Conservation (phyloP, 2,888 invertebrate genomes). For the Pristionchus japonicus region DNA sequence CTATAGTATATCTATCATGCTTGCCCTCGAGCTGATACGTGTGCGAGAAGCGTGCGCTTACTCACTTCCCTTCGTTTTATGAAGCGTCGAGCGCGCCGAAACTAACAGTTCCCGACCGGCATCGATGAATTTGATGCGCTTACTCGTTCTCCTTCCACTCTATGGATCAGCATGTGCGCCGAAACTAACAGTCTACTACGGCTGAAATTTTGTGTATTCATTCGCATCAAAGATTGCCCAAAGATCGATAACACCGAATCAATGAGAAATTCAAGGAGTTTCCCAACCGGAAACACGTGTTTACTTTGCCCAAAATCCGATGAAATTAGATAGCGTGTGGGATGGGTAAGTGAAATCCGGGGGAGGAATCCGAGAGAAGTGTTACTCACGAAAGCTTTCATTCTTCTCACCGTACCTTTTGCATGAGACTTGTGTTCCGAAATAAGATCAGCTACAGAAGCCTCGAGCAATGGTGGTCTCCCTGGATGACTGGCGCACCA, state of each 20-base stretch:
- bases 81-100: too few species aligned
- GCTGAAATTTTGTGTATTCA: background rate
- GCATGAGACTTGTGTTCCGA: too few species aligned
- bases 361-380: background rate
- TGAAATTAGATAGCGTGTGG: background rate
- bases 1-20: background rate
- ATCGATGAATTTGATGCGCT: too few species aligned
- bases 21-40: too few species aligned
- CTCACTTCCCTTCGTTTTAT: background rate
- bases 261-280: background rate
- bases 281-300: background rate
- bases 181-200: background rate
- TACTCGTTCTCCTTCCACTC: too few species aligned
- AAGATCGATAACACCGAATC: too few species aligned
- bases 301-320: background rate
- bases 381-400: background rate
- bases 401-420: too few species aligned
- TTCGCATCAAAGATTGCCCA: too few species aligned
- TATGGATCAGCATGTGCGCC: too few species aligned
- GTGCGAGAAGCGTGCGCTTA: background rate
- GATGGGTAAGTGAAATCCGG: background rate
- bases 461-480: background rate
- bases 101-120: too few species aligned
- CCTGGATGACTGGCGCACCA: slow-evolving; percentile 16
- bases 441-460: too few species aligned